phyloP scores from a whole-genome alignment of 2,888 invertebrate species.

The Callimorpha dominula region DNA sequence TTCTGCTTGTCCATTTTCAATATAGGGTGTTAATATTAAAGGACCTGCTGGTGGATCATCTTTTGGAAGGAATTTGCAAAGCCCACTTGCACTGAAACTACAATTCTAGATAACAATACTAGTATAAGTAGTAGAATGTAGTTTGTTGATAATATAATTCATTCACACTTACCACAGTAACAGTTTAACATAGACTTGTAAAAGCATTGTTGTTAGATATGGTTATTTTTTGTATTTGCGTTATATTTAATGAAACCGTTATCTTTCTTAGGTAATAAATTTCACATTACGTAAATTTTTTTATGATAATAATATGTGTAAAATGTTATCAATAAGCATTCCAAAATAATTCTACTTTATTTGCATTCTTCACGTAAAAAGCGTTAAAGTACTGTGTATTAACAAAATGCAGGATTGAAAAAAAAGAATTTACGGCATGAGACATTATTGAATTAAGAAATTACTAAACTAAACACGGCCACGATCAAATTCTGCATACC shows the following conservation, averaged over 20 bases:
- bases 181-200: background rate
- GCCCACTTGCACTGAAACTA: conserved; percentile 3
- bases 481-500: too few relatives aligned
- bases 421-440: too few relatives aligned
- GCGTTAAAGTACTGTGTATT: too few relatives aligned
- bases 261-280: background rate
- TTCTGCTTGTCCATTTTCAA: conserved; percentile 28
- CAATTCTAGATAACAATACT: background rate
- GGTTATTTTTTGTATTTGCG: background rate
- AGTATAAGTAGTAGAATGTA: too few relatives aligned
- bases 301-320: background rate
- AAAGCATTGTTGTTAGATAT: background rate
- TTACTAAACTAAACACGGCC: too few relatives aligned
- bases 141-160: background rate
- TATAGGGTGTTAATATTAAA: conserved; percentile 35
- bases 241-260: background rate
- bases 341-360: background rate
- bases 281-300: background rate
- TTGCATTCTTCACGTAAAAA: too few relatives aligned
- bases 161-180: background rate
- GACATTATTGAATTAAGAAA: too few relatives aligned
- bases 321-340: background rate
- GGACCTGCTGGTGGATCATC: conserved; percentile 13
- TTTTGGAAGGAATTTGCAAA: conserved; percentile 13
- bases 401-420: too few relatives aligned